Base-by-base conservation (phyloP, 2,888 invertebrate genomes). In the Amblyjoppa fuscipennis region DNA sequence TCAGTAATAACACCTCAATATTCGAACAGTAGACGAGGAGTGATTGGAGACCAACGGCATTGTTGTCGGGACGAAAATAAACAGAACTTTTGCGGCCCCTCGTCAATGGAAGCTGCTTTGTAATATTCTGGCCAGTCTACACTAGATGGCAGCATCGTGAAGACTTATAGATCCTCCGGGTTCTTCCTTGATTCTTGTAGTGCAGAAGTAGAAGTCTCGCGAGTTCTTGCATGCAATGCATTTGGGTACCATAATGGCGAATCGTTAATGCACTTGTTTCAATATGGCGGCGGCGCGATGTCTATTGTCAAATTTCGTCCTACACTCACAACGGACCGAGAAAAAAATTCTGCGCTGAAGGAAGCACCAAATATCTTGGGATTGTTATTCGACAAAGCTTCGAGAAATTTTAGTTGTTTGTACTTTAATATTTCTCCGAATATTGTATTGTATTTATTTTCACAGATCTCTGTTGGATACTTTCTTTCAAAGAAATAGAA, bases 61-160 rank as follows among this genome's bases (percentile, higher is more conserved):
- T 83, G 76, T 85, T 83, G 83, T 83, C 68, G 76, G 49, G 85
- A 85, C 85, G 59, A 83, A 85, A 85, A 85, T 85, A 85, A 85
- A 85, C 83, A 83, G 76, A 75, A 70, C 45, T 68, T 77, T 81
- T 80, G 69, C 83, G 79, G 59, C 28, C 70, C 56, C 75, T 59
- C 82, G 68, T 53, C 69, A 53, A 73, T 83, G 76, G 59, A 76
- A 13, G 79, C 76, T 25, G 6, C 25, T 77, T 41, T 56, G 45
- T 51, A 34, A 41, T 80, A n/a, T 34, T 61, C 45, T 34, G 5
- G 3, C 76, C 25, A n/a, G n/a, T 6, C 0, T 11, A 68, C 68
- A 38, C 76, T 61, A 77, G 85, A 85, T 85, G 85, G 85, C 83
- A 83, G 80, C 85, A 85, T 64, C 83, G 56, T 77, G 73, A 76